Conservation (phyloP, 2,113 vertebrate genomes). For the Seriola aureovittata region DNA sequence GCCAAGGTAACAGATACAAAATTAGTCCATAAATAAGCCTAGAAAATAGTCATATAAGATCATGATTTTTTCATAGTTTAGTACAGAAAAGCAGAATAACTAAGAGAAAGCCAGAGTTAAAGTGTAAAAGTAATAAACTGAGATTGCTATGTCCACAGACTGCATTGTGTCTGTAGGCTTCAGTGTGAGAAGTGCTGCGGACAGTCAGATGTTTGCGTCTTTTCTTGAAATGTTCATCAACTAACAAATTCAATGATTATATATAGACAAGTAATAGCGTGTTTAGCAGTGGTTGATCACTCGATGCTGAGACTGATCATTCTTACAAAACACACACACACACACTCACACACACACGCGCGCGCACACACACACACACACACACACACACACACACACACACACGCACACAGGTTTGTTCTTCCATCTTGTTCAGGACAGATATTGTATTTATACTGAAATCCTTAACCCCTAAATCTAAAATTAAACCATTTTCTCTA, state of each 20-base stretch:
- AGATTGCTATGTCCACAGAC: slow-evolving; percentile 22
- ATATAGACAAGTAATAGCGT: slow-evolving; percentile 50
- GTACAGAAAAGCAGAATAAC: neutral
- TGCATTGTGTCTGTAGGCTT: slow-evolving; percentile 30
- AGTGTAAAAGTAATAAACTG: slow-evolving; percentile 27
- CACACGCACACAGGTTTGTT: slow-evolving; percentile 35
- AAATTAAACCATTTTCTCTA: slow-evolving; percentile 17
- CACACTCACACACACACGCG: slow-evolving; percentile 24
- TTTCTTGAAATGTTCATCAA: slow-evolving; percentile 40
- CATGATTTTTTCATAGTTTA: neutral
- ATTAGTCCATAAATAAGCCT: slow-evolving; percentile 26
- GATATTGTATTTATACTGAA: slow-evolving; percentile 30
- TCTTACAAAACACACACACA: slow-evolving; percentile 28
- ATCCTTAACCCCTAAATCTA: slow-evolving; percentile 19
- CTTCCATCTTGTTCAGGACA: neutral
- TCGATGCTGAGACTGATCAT: slow-evolving; percentile 25
- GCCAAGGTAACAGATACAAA: slow-evolving; percentile 25
- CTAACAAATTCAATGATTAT: slow-evolving; percentile 49
- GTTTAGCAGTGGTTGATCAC: slow-evolving; percentile 50
- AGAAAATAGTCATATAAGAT: slow-evolving; percentile 2
- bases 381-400: slow-evolving; percentile 22
- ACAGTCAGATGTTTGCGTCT: slow-evolving; percentile 12
- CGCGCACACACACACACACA: slow-evolving; percentile 32
- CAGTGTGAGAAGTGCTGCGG: slow-evolving; percentile 2
- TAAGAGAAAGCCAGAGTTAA: slow-evolving; percentile 6